phyloP scores from a whole-genome alignment of 2,888 invertebrate genomes.

The Volucella bombylans region DNA sequence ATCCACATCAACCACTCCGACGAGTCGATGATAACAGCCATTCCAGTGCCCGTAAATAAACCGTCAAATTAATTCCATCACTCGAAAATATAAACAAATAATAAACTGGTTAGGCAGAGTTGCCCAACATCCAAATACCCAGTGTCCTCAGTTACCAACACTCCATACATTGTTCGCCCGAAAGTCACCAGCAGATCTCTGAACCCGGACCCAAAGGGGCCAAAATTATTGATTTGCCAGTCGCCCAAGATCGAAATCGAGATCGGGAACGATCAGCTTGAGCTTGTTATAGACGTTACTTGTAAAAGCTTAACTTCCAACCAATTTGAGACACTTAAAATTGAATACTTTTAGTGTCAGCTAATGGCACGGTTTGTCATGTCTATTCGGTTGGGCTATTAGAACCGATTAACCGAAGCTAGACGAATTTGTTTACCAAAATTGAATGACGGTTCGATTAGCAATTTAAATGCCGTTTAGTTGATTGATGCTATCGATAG shows the following conservation, averaged over 20 bases:
- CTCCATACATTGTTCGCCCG: neutral
- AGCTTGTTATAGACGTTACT: neutral
- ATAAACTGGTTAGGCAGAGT: conserved; percentile 9
- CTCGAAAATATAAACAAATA: neutral
- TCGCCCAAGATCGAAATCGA: neutral
- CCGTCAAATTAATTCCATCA: conserved; percentile 33
- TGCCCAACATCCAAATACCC: neutral
- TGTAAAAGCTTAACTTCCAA: conserved; percentile 24
- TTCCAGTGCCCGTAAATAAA: conserved; percentile 18
- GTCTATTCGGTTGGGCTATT: conserved; percentile 32
- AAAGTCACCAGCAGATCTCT: neutral
- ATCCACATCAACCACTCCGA: neutral
- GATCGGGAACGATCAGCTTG: neutral
- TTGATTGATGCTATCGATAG: conserved; percentile 48
- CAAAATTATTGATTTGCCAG: conserved; percentile 19
- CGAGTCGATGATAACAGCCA: conserved; percentile 28
- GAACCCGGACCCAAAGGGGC: neutral
- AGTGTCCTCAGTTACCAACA: neutral
- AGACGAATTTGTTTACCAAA: conserved; percentile 56
- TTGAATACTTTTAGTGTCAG: conserved; percentile 35
- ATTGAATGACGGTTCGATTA: conserved; percentile 38
- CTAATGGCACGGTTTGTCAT: conserved; percentile 52
- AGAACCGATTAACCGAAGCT: conserved; percentile 42
- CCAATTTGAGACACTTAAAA: conserved; percentile 4
- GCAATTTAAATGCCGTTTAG: conserved; percentile 56